phyloP scores from a whole-genome alignment of 2,888 invertebrate species.

The Girardia tigrina region DNA sequence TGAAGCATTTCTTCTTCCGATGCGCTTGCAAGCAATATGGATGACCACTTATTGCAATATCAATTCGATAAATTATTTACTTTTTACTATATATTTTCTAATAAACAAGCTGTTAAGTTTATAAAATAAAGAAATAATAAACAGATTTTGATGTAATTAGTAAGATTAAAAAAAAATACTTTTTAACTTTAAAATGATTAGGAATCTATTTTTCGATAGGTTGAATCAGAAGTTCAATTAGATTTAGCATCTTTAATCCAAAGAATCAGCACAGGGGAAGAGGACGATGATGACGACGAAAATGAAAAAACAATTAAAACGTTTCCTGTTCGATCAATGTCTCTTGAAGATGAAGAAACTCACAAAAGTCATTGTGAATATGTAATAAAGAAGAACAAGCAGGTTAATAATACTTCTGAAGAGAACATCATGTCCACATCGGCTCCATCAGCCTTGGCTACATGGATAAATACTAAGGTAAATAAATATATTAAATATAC shows the following conservation, averaged over 20 bases:
- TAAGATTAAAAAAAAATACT: too few relatives aligned
- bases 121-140: too few relatives aligned
- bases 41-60: too few relatives aligned
- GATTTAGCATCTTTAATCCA: conserved; percentile 29
- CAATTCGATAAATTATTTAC: too few relatives aligned
- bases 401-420: background rate
- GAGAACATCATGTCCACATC: background rate
- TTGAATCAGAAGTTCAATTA: background rate
- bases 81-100: too few relatives aligned
- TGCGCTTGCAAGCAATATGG: too few relatives aligned
- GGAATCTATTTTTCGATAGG: background rate
- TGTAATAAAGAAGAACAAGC: background rate
- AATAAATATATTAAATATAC: too few relatives aligned
- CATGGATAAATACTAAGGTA: background rate
- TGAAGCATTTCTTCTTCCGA: too few relatives aligned
- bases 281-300: conserved; percentile 25
- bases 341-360: background rate
- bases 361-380: background rate
- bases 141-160: too few relatives aligned
- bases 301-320: background rate
- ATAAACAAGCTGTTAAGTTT: too few relatives aligned
- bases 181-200: too few relatives aligned
- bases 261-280: conserved; percentile 31
- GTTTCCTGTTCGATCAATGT: conserved; percentile 12
- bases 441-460: background rate